Conservation (phyloP, 1,140 invertebrate genomes). For the Drosophila pseudoananassae region DNA sequence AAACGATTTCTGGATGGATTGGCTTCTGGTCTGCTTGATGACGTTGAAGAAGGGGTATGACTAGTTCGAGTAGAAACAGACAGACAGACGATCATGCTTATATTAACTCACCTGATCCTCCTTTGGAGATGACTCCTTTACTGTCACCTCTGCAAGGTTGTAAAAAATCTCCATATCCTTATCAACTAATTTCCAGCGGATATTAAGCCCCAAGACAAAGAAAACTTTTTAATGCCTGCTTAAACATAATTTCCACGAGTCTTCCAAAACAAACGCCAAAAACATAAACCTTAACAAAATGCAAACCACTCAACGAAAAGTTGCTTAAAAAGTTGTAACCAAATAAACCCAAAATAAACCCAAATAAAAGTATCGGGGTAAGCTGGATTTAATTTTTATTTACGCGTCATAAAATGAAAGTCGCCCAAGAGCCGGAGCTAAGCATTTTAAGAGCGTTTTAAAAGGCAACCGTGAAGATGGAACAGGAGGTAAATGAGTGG, state of each 20-base stretch:
- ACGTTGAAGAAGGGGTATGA: too few relatives aligned
- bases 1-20: too few relatives aligned
- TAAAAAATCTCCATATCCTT: too few relatives aligned
- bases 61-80: too few relatives aligned
- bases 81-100: too few relatives aligned
- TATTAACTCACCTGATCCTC: too few relatives aligned
- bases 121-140: too few relatives aligned
- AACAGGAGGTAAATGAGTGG: conserved; percentile 4
- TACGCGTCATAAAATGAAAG: conserved; percentile 54
- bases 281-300: conserved; percentile 38
- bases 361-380: conserved; percentile 19
- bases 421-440: conserved; percentile 9
- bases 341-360: conserved; percentile 12
- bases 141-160: too few relatives aligned
- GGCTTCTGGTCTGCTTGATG: too few relatives aligned
- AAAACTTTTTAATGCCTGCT: conserved; percentile 10
- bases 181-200: too few relatives aligned
- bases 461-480: conserved; percentile 41
- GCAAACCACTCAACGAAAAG: conserved; percentile 46
- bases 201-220: conserved; percentile 9
- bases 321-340: conserved; percentile 49
- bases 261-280: neutral
- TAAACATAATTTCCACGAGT: conserved; percentile 14
- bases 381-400: conserved; percentile 67
- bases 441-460: conserved; percentile 52